phyloP scores from a whole-genome alignment of 2,113 vertebrate genomes.

The Cottus gobio region DNA sequence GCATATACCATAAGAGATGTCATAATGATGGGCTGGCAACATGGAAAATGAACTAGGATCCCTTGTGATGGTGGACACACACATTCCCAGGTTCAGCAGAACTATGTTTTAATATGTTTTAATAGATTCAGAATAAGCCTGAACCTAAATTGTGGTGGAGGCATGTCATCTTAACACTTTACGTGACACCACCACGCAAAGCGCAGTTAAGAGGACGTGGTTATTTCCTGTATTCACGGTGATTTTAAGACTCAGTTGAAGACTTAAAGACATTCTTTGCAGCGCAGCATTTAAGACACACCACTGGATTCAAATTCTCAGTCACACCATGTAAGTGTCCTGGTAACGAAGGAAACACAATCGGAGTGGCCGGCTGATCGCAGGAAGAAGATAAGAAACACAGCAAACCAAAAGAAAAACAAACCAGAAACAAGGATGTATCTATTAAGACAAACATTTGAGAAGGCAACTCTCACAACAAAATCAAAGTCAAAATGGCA shows the following conservation, averaged over 20 bases:
- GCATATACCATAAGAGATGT: no score
- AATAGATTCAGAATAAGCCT: background rate
- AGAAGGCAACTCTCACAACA: slow-evolving; percentile 34
- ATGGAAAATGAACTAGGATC: background rate
- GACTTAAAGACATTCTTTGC: slow-evolving; percentile 36
- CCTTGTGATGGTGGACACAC: no score
- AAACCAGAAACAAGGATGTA: slow-evolving; percentile 6
- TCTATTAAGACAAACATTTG: slow-evolving; percentile 36
- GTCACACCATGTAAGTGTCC: slow-evolving; percentile 15
- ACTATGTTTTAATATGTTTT: background rate
- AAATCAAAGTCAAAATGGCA: slow-evolving; percentile 58
- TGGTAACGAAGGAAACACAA: slow-evolving; percentile 33
- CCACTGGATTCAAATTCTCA: slow-evolving; percentile 20
- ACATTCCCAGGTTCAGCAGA: no score
- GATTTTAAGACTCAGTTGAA: slow-evolving; percentile 9
- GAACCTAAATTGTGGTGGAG: background rate
- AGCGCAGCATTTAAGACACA: slow-evolving; percentile 64
- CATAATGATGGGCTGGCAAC: background rate
- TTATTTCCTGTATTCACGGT: background rate
- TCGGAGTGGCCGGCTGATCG: slow-evolving; percentile 61
- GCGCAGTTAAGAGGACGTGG: background rate
- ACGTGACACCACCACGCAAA: no score
- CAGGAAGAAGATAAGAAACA: slow-evolving; percentile 45
- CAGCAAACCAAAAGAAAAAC: slow-evolving; percentile 48
- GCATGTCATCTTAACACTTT: background rate